Base-by-base conservation (phyloP, 1,140 invertebrate genomes). In the Odontomachus brunneus region DNA sequence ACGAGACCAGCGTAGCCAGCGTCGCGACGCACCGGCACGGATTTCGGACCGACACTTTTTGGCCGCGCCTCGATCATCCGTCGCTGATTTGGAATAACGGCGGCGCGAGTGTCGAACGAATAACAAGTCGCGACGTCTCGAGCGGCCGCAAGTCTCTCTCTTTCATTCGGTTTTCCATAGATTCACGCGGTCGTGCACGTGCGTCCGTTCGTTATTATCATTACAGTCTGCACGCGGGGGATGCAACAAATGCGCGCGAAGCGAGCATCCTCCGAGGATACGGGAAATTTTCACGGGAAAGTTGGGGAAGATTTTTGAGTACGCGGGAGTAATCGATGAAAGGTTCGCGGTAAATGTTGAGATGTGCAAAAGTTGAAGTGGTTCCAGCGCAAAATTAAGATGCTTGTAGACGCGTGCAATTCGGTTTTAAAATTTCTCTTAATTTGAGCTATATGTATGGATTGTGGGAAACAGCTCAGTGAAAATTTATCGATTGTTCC, bases 151-250 rank as follows among this genome's bases (percentile, higher is more conserved):
- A 33, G 51, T 80, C 75, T 80, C 75, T 76, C 57, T 62, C 15
- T 33, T 5, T 44, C 38, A 59, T 71, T 80, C 14, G 7, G 2
- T 71, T 80, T 80, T 71, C 24, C 15, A 19, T 19, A 15, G 19
- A 78, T 78, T 78, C 14, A 19, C 53, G 44, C 51, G 74, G 33
- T 78, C 62, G 53, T 57, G 75, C 75, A 80, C 51, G 65, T 80
- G n/a, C n/a, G 17, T n/a, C 29, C 29, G 29, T 33, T 5, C 29
- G 29, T 33, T 2, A 33, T 33, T 33, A 33, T 33, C 2, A 33
- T 33, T 33, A 33, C 29, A 48, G 69, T 69, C 26, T 9, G 63
- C 51, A 44, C 51, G 65, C 65, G 14, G 71, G 63, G 53, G 29
- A 78, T 69, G 67, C 19, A 11, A 15, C 9, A 33, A 29, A 66